Conservation (phyloP, 2,888 invertebrate species). For the Cantharis lateralis region DNA sequence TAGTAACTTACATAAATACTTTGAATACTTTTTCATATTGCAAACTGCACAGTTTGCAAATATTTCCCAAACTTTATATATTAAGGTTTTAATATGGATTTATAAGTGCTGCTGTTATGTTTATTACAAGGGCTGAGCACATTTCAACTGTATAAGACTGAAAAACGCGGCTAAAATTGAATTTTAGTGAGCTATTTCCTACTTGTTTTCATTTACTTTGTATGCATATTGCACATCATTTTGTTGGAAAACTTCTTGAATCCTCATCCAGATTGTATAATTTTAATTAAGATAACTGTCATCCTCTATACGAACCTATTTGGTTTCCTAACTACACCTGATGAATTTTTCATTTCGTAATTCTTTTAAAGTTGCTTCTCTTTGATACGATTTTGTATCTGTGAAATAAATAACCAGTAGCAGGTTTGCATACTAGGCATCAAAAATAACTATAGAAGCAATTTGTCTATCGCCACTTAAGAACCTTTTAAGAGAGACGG, state of each 20-base stretch:
- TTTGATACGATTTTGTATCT: no score
- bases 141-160: background rate
- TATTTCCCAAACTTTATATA: conserved; percentile 9
- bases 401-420: background rate
- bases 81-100: background rate
- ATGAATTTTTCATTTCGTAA: background rate
- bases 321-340: background rate
- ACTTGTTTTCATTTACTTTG: background rate
- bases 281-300: background rate
- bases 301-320: background rate
- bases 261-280: background rate
- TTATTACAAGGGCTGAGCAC: background rate
- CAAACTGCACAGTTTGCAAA: conserved; percentile 20
- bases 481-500: background rate
- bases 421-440: background rate
- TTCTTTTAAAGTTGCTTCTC: no score
- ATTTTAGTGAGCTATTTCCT: background rate
- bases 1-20: conserved; percentile 15
- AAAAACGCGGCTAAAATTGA: background rate
- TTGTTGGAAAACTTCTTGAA: no score
- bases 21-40: conserved; percentile 13
- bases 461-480: background rate
- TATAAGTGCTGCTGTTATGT: background rate
- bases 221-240: background rate
- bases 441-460: background rate